phyloP scores from a whole-genome alignment of 2,888 invertebrate genomes.

The Macaria notata region DNA sequence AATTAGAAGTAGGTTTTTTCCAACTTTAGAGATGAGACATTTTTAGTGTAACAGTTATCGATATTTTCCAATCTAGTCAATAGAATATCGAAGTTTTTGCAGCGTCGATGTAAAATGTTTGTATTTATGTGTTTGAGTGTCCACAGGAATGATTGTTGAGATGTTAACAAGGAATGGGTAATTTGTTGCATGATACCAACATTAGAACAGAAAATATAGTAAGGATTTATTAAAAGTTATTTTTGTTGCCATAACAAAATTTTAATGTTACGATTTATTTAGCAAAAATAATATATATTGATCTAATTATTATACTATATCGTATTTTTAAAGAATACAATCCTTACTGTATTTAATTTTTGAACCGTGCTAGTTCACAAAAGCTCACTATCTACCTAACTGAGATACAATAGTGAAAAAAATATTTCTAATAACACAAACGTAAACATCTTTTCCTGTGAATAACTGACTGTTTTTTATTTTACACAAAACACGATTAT shows the following conservation, averaged over 20 bases:
- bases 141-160: conserved; percentile 76
- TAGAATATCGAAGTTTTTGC: conserved; percentile 45
- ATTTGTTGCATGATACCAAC: conserved; percentile 52
- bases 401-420: conserved; percentile 28
- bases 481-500: conserved; percentile 1
- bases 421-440: conserved; percentile 38
- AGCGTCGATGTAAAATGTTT: conserved; percentile 44
- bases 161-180: conserved; percentile 69
- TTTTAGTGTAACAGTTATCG: conserved; percentile 11
- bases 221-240: neutral
- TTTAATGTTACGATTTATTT: no score
- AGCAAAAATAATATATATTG: no score
- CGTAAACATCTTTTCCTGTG: conserved; percentile 55
- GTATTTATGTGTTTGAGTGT: conserved; percentile 70
- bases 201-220: conserved; percentile 28
- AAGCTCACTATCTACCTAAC: conserved; percentile 30
- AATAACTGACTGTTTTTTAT: conserved; percentile 63
- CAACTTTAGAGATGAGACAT: conserved; percentile 2
- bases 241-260: no score
- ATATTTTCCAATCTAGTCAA: conserved; percentile 15
- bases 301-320: no score
- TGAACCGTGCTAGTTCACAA: conserved; percentile 19
- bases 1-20: neutral
- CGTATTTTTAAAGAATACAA: no score
- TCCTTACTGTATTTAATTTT: conserved; percentile 14